Evolutionary conservation across 2,797 vertebrate species (phyloP).

Genomic region (Sebastes nivosus): DNA sequence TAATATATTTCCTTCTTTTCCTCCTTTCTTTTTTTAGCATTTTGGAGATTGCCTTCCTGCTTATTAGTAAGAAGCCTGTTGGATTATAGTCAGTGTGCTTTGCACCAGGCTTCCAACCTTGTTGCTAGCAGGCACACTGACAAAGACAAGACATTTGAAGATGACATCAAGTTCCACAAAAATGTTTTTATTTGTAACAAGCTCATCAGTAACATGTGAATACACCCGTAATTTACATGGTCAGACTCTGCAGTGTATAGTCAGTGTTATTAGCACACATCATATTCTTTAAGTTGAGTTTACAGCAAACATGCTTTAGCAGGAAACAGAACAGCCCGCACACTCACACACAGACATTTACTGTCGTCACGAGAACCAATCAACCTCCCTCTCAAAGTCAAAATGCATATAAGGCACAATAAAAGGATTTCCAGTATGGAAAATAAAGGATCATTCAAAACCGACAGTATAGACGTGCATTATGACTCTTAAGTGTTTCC

Average conservation of each 20-base stretch:
- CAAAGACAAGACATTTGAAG: background rate
- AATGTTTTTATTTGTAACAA: conserved; percentile 7
- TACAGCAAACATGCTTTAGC: background rate
- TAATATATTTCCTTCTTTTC: too few species aligned
- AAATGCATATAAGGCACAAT: conserved; percentile 66
- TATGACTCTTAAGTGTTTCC: background rate
- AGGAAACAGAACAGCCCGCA: background rate
- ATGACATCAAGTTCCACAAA: background rate
- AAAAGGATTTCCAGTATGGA: conserved; percentile 74
- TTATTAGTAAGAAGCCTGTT: too few species aligned
- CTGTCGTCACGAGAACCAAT: background rate
- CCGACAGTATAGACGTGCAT: background rate
- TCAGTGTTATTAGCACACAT: background rate
- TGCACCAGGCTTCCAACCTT: too few species aligned
- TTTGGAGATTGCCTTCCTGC: too few species aligned
- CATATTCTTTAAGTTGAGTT: background rate
- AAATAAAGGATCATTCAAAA: conserved; percentile 38
- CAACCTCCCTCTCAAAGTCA: background rate
- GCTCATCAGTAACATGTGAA: background rate
- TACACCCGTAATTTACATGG: background rate
- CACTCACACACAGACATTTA: background rate
- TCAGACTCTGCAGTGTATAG: background rate
- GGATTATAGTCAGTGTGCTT: too few species aligned
- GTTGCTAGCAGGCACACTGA: too few species aligned
- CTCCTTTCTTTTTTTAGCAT: too few species aligned